These are phyloP conservation scores for Lethrus apterus DNA, from an alignment of 1,140 invertebrate species.

Conservation along the genomic window DNA sequence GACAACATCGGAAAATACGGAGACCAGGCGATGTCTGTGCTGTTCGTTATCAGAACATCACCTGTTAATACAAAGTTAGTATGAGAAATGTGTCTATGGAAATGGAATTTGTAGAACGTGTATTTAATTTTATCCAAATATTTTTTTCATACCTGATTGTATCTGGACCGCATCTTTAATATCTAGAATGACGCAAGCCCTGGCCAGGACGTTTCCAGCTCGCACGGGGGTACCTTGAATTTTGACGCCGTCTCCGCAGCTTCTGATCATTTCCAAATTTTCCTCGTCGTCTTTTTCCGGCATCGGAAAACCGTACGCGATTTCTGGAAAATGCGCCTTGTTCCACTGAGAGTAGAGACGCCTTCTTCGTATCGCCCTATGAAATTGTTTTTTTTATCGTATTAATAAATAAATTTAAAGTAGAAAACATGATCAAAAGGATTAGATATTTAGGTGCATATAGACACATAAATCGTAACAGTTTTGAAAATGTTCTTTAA, in stretches of 20 bases:
- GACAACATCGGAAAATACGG: slow-evolving; percentile 76
- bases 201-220: slow-evolving; percentile 54
- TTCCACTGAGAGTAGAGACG: slow-evolving; percentile 51
- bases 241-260: slow-evolving; percentile 30
- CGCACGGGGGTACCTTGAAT: slow-evolving; percentile 64
- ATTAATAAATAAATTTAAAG: too few relatives aligned
- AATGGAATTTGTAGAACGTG: not conserved
- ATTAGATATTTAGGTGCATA: too few relatives aligned
- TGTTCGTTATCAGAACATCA: slow-evolving; percentile 71
- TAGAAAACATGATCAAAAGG: too few relatives aligned
- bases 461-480: too few relatives aligned
- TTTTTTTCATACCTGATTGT: slow-evolving; percentile 22
- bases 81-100: too few relatives aligned
- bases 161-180: slow-evolving; percentile 39
- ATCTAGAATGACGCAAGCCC: slow-evolving; percentile 60
- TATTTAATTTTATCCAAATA: slow-evolving; percentile 8
- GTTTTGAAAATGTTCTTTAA: not conserved
- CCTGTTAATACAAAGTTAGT: slow-evolving; percentile 41
- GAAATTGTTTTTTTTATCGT: slow-evolving; percentile 23
- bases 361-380: slow-evolving; percentile 57
- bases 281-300: slow-evolving; percentile 35
- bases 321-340: slow-evolving; percentile 56
- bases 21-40: slow-evolving; percentile 81
- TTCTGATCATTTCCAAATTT: not conserved
- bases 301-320: slow-evolving; percentile 51